Evolutionary conservation across 2,797 vertebrate species (phyloP).

Genomic region (Myripristis jacobus): DNA sequence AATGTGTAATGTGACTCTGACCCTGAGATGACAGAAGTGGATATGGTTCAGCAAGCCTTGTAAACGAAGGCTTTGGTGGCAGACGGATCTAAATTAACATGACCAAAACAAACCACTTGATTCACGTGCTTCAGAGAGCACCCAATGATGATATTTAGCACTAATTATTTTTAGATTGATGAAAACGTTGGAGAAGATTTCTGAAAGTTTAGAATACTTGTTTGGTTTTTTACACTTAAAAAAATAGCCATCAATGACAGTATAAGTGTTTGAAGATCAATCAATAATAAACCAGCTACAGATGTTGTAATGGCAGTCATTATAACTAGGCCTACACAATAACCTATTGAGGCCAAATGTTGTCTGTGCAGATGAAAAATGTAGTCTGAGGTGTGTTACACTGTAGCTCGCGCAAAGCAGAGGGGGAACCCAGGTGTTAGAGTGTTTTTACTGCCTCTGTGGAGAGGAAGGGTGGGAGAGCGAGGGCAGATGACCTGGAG

Average conservation of each 20-base stretch:
- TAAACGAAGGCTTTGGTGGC: slow-evolving; percentile 65
- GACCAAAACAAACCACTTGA: slow-evolving; percentile 76
- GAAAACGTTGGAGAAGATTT: slow-evolving; percentile 37
- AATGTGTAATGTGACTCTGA: slow-evolving; percentile 80
- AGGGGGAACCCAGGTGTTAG: slow-evolving; percentile 88
- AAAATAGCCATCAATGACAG: slow-evolving; percentile 50
- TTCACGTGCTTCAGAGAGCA: slow-evolving; percentile 38
- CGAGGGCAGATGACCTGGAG: slow-evolving; percentile 82
- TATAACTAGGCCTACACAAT: slow-evolving; percentile 57
- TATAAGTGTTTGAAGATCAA: slow-evolving; percentile 66
- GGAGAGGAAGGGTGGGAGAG: slow-evolving; percentile 84
- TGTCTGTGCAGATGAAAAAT: slow-evolving; percentile 70
- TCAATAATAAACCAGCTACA: slow-evolving; percentile 71
- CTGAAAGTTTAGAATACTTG: slow-evolving; percentile 29
- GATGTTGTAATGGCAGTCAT: slow-evolving; percentile 62
- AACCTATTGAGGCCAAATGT: slow-evolving; percentile 43
- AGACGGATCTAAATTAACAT: slow-evolving; percentile 71
- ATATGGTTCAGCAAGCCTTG: slow-evolving; percentile 72
- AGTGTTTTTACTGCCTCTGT: slow-evolving; percentile 85
- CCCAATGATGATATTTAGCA: slow-evolving; percentile 23
- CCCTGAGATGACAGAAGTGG: slow-evolving; percentile 75
- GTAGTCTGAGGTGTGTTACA: slow-evolving; percentile 76
- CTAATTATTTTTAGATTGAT: slow-evolving; percentile 44
- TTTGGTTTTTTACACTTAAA: slow-evolving; percentile 25
- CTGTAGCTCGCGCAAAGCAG: slow-evolving; percentile 80